Conservation (phyloP, 2,797 vertebrate species). For the Sebastes umbrosus region DNA sequence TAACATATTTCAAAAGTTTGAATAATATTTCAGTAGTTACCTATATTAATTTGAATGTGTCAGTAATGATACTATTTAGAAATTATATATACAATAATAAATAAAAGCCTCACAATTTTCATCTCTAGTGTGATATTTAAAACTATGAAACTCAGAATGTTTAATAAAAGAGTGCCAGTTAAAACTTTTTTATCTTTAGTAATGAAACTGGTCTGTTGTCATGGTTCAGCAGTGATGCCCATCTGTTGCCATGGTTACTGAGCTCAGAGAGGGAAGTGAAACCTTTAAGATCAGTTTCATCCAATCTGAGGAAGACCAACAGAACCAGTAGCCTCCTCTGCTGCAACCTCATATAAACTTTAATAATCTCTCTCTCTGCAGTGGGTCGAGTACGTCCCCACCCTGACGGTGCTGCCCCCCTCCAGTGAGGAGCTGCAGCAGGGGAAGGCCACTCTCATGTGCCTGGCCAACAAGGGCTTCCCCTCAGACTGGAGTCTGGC, state of each 20-base stretch:
- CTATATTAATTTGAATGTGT: no score
- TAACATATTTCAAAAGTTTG: no score
- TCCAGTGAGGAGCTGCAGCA: neutral
- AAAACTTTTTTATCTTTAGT: neutral
- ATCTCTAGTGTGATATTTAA: neutral
- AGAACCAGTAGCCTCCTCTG: neutral
- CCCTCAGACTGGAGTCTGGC: neutral
- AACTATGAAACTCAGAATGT: neutral
- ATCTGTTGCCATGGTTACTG: constrained; percentile 4
- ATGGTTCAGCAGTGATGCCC: neutral
- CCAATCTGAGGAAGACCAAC: neutral
- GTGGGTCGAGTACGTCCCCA: neutral
- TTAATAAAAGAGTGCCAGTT: neutral
- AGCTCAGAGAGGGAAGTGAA: neutral
- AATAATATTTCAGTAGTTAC: neutral
- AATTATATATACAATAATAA: no score
- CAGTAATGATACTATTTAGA: neutral
- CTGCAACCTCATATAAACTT: neutral
- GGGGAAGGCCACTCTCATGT: constrained; percentile 34
- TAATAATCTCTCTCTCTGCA: neutral
- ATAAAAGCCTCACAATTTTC: neutral
- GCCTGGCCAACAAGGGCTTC: constrained; percentile 51
- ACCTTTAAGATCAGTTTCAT: neutral
- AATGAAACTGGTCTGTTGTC: neutral
- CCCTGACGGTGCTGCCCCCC: neutral